These are phyloP conservation scores for Eristalis arbustorum DNA, from an alignment of 2,888 invertebrate genomes.

Conservation along the genomic window DNA sequence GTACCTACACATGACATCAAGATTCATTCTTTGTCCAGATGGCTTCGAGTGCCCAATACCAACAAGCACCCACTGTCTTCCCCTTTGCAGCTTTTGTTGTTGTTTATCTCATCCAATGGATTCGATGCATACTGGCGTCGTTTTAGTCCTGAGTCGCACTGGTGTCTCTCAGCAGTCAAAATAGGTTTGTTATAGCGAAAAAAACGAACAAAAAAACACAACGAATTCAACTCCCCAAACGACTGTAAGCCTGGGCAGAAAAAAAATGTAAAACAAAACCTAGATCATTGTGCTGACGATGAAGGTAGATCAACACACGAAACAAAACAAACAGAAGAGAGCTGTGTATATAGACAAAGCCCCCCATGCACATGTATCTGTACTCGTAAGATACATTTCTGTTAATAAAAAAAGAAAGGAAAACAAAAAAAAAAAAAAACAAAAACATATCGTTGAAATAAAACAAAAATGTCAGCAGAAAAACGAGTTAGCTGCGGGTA, in stretches of 20 bases:
- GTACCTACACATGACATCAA: slow-evolving; percentile 21
- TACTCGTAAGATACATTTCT: slow-evolving; percentile 26
- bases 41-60: slow-evolving; percentile 14
- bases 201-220: not conserved
- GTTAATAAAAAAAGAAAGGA: slow-evolving; percentile 1
- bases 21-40: slow-evolving; percentile 28
- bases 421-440: not conserved
- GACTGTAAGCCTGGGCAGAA: slow-evolving; percentile 10
- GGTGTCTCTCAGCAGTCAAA: not conserved
- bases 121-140: not conserved
- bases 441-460: not conserved
- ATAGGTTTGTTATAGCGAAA: not conserved
- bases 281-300: slow-evolving; percentile 37
- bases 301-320: slow-evolving; percentile 27
- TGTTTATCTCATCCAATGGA: not conserved
- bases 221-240: not conserved
- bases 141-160: slow-evolving; percentile 3
- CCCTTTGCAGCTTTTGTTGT: not conserved
- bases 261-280: slow-evolving; percentile 40
- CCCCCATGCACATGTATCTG: slow-evolving; percentile 1
- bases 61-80: slow-evolving; percentile 1
- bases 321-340: slow-evolving; percentile 22
- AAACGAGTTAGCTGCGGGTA: slow-evolving; percentile 35
- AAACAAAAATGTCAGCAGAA: slow-evolving; percentile 28
- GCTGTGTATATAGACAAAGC: not conserved